A percentile compares a stretch with the other conserved stretches of the same genome.
Evolutionary conservation across 2,888 invertebrate genomes (phyloP).

Genomic region (Cynaeus angustus): DNA sequence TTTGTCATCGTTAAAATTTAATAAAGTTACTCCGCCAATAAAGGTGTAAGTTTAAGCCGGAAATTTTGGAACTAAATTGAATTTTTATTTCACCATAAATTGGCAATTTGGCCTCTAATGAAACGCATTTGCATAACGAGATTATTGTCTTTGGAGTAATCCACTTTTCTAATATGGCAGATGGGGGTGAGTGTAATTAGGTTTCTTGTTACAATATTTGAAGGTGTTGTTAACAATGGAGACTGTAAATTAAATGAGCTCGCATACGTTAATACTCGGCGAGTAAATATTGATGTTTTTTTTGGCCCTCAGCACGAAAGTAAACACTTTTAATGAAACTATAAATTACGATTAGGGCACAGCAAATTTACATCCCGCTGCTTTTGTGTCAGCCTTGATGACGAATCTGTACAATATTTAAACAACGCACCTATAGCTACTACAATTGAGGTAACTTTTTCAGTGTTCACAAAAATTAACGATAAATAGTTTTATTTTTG

Average conservation of each 20-base stretch:
- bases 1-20: conserved; percentile 28
- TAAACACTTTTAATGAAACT: conserved; percentile 48
- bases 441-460: no score
- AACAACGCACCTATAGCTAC: not conserved
- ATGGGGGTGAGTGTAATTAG: conserved; percentile 40
- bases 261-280: conserved; percentile 15
- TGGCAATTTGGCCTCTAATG: conserved; percentile 22
- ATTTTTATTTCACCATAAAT: conserved; percentile 34
- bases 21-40: conserved; percentile 17
- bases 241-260: conserved; percentile 15
- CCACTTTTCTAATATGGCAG: conserved; percentile 34
- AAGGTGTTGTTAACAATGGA: conserved; percentile 24
- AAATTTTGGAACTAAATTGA: conserved; percentile 23
- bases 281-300: conserved; percentile 47
- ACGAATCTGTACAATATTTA: conserved; percentile 2
- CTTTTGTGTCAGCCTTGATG: conserved; percentile 5
- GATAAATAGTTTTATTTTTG: no score
- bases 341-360: conserved; percentile 48
- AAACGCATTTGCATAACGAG: conserved; percentile 33
- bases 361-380: conserved; percentile 39
- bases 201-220: conserved; percentile 47
- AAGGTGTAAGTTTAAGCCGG: conserved; percentile 14
- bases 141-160: conserved; percentile 28
- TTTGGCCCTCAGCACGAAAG: conserved; percentile 20
- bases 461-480: no score